These are phyloP conservation scores for Peromyscus leucopus DNA, from an alignment of 2,113 vertebrate genomes.

Conservation along the genomic window DNA sequence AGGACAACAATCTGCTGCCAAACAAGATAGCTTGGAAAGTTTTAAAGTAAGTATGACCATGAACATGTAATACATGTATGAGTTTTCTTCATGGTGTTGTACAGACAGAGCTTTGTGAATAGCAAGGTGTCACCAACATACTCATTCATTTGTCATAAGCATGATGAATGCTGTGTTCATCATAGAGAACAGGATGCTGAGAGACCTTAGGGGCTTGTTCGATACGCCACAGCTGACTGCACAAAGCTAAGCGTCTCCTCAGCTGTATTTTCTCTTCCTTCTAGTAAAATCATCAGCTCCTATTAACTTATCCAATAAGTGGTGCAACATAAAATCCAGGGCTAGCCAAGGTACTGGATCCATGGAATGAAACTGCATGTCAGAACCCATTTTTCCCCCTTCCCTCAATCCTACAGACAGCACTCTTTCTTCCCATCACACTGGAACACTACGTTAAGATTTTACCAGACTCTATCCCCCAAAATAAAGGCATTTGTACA, in stretches of 20 bases:
- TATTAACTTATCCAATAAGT: not conserved
- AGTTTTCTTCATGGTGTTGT: not conserved
- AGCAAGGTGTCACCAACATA: not conserved
- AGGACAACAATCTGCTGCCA: not conserved
- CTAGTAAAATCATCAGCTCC: not conserved
- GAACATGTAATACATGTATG: not conserved
- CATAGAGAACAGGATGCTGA: not conserved
- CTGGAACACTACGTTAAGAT: not conserved
- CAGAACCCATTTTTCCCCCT: not conserved
- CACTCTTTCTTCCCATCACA: not conserved
- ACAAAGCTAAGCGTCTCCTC: not conserved
- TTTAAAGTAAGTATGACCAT: conserved; percentile 17
- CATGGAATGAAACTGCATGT: not conserved
- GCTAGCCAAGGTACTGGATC: not conserved
- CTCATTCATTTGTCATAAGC: not conserved
- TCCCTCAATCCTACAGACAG: not conserved
- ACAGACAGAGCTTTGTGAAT: not conserved
- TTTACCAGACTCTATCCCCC: not conserved
- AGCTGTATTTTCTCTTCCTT: not conserved
- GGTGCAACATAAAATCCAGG: not conserved
- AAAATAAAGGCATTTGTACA: not conserved
- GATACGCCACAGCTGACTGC: rapidly evolving
- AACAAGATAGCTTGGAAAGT: not conserved
- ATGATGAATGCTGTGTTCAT: not conserved
- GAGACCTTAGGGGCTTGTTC: not conserved